Evolutionary conservation across 2,113 vertebrate species (phyloP).

Genomic region (Baryphthengus martii): DNA sequence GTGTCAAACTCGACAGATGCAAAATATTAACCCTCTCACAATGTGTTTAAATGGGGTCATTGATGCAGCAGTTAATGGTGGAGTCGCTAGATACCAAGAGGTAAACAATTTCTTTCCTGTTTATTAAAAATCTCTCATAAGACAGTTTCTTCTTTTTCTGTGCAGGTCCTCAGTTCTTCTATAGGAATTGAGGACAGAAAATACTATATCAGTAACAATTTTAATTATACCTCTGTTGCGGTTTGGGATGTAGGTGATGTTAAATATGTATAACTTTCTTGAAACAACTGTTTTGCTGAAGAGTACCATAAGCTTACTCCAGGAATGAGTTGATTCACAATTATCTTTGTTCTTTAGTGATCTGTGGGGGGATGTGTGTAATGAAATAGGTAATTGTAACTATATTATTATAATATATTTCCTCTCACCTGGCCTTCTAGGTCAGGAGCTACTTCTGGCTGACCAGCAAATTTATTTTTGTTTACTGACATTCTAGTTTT

Average conservation of each 20-base stretch:
- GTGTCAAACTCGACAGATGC: slow-evolving; percentile 95
- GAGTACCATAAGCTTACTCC: not conserved
- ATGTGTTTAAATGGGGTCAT: slow-evolving; percentile 99
- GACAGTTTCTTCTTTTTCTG: not conserved
- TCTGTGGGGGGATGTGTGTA: not conserved
- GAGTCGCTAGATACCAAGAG: slow-evolving; percentile 96
- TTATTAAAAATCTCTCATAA: not conserved
- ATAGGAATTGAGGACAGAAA: not conserved
- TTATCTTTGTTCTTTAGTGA: not conserved
- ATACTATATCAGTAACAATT: not conserved
- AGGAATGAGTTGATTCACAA: not conserved
- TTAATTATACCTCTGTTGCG: not conserved
- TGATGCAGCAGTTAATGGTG: slow-evolving; percentile 96
- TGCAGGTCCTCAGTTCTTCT: not conserved
- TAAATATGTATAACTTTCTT: not conserved
- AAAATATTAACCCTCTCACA: slow-evolving; percentile 96
- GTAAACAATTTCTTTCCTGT: slow-evolving; percentile 65
- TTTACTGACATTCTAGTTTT: not conserved
- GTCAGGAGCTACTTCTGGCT: not conserved
- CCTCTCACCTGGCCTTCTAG: not conserved
- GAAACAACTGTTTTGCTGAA: not conserved
- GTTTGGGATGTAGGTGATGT: not conserved
- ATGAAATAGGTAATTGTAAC: not conserved
- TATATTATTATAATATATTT: not conserved
- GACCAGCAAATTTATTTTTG: not conserved